Evolutionary conservation across 2,797 vertebrate genomes (phyloP).

Genomic region (Cynopterus sphinx): DNA sequence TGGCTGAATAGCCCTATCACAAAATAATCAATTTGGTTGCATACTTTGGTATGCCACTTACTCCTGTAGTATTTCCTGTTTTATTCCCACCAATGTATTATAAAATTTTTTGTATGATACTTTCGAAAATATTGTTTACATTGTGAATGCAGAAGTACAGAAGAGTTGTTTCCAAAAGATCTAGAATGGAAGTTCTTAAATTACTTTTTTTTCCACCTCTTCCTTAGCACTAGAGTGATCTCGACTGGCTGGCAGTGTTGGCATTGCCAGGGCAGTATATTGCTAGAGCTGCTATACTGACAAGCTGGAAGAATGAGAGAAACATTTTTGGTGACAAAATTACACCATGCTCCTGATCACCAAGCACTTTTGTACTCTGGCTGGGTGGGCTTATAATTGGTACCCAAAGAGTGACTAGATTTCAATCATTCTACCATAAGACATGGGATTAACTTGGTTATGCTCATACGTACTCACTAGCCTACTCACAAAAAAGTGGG

Average conservation of each 20-base stretch:
- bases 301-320: background rate
- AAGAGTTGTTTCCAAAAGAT: constrained; percentile 16
- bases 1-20: constrained; percentile 75
- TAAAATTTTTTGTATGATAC: background rate
- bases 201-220: background rate
- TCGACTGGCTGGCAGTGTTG: background rate
- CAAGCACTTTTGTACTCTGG: background rate
- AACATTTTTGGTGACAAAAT: constrained; percentile 10
- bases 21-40: constrained; percentile 82
- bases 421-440: background rate
- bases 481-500: background rate
- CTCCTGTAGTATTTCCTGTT: constrained; percentile 52
- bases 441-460: background rate
- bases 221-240: background rate
- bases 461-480: background rate
- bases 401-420: background rate
- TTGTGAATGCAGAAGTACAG: background rate
- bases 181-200: background rate
- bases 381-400: background rate
- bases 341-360: background rate
- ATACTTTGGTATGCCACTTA: constrained; percentile 75
- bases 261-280: background rate
- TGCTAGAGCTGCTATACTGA: background rate
- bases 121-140: background rate
- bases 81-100: background rate